phyloP scores from a whole-genome alignment of 2,888 invertebrate species.

The Xanthia icteritia region DNA sequence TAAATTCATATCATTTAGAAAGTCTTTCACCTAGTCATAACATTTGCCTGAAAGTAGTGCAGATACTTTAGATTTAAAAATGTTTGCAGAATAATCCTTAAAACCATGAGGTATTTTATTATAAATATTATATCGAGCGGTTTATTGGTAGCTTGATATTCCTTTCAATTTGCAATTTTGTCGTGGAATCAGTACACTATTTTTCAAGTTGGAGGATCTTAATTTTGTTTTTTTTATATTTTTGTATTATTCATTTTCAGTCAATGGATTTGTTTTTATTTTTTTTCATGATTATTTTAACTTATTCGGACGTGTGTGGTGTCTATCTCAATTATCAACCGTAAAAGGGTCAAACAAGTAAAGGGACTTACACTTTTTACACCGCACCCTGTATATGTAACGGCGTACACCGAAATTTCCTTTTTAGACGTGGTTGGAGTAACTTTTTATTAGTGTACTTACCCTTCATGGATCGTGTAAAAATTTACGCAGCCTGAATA shows the following conservation, averaged over 20 bases:
- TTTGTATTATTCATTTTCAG: neutral
- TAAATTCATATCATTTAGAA: too few relatives aligned
- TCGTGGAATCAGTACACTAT: neutral
- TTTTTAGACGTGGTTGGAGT: slow-evolving; percentile 52
- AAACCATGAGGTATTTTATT: too few relatives aligned
- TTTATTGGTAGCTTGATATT: neutral
- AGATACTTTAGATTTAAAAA: too few relatives aligned
- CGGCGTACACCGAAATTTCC: slow-evolving; percentile 33
- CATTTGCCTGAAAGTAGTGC: too few relatives aligned
- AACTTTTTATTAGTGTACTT: slow-evolving; percentile 66
- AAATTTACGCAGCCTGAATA: slow-evolving; percentile 65
- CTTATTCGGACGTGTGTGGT: neutral
- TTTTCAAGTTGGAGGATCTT: neutral
- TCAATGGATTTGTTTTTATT: neutral
- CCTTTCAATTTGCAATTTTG: neutral
- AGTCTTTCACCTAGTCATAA: too few relatives aligned
- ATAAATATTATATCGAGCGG: too few relatives aligned
- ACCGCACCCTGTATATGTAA: slow-evolving; percentile 40
- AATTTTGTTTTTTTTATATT: neutral
- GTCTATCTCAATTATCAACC: neutral
- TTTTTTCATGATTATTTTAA: neutral
- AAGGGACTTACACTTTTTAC: neutral
- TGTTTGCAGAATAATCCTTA: too few relatives aligned
- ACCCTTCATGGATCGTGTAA: slow-evolving; percentile 64
- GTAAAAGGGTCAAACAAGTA: neutral